A percentile compares a stretch with the other conserved stretches of the same genome.
Evolutionary conservation across 2,888 invertebrate genomes (phyloP).

Genomic region (Agonopterix arenella): DNA sequence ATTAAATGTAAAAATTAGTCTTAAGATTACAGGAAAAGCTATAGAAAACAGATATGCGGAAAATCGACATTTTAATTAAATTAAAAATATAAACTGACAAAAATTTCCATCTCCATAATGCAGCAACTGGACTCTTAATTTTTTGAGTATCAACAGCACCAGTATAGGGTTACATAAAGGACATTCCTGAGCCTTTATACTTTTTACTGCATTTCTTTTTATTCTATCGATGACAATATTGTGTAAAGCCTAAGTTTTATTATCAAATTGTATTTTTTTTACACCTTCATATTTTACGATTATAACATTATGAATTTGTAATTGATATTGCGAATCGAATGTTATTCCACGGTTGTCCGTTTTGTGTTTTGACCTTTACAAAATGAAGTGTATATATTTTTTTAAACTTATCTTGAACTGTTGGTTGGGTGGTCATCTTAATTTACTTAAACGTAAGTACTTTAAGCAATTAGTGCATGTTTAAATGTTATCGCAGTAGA

Average conservation of each 20-base stretch:
- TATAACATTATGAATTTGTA: conserved; percentile 2
- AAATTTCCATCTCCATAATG: no score
- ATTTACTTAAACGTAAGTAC: conserved; percentile 22
- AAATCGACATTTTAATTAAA: no score
- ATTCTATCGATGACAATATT: conserved; percentile 18
- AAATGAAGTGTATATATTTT: neutral
- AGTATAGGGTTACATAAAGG: conserved; percentile 27
- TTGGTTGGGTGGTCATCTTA: conserved; percentile 25
- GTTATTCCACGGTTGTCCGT: neutral
- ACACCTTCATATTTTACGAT: conserved; percentile 2
- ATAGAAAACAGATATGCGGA: no score
- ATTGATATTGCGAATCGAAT: conserved; percentile 1
- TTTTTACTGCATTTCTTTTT: conserved; percentile 27
- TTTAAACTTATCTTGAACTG: conserved; percentile 1
- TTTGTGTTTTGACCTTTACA: conserved; percentile 1
- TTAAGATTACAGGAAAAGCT: no score
- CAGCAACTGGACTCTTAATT: neutral
- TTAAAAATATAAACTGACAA: no score
- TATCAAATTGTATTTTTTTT: conserved; percentile 7
- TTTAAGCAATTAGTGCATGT: conserved; percentile 25
- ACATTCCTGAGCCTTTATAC: conserved; percentile 19
- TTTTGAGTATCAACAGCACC: conserved; percentile 11
- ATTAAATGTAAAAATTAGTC: no score
- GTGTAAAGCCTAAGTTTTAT: conserved; percentile 14
- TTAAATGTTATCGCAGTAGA: conserved; percentile 18